Evolutionary conservation across 2,113 vertebrate genomes (phyloP), one percentile per base, ranked within the genome.

Genomic region (Murina feae): DNA sequence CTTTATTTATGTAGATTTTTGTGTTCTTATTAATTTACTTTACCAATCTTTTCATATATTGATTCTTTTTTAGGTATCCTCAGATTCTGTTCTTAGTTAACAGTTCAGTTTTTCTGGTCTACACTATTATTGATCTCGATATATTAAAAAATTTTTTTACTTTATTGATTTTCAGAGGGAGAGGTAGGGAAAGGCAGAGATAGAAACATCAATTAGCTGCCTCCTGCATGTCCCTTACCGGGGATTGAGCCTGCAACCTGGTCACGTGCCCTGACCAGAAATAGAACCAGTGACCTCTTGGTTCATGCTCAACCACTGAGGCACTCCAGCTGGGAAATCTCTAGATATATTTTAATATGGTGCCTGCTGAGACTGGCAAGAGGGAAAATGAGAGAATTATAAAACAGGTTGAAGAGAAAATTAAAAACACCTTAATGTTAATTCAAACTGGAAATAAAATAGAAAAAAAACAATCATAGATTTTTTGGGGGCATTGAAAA

Each of bases 21-120:
- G 17, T 82, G 37, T 88, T 87, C 90, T 84, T 80, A n/a, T n/a
- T 87, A 39, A 55, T 87, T 94, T 79, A 30, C 23, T 76, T 86
- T 86, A 86, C 21, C 21, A 20, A 55, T 53, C 30, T 78, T 66
- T 30, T 86, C n/a, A 37, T 76, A 66, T 37, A 25, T 75, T 72
- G 35, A 20, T 39, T 68, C 12, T 76, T 93, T 30, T 75, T 83
- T 83, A 65, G 25, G 71, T 94, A 86, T 71, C 11, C 4, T 91
- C 8, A 69, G 4, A 13, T 91, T 92, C 32, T 72, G 1, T 78
- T 89, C 18, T 93, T 74, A 17, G 42, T 80, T 90, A 86, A 44
- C 9, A 13, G 55, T 88, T 80, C 9, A 69, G 47, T 89, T 76
- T 86, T 90, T 63, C 14, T 83, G 47, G 30, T 63, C 37, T 91